These are phyloP conservation scores for Tenthredo notha DNA, from an alignment of 2,888 invertebrate genomes.

Conservation along the genomic window DNA sequence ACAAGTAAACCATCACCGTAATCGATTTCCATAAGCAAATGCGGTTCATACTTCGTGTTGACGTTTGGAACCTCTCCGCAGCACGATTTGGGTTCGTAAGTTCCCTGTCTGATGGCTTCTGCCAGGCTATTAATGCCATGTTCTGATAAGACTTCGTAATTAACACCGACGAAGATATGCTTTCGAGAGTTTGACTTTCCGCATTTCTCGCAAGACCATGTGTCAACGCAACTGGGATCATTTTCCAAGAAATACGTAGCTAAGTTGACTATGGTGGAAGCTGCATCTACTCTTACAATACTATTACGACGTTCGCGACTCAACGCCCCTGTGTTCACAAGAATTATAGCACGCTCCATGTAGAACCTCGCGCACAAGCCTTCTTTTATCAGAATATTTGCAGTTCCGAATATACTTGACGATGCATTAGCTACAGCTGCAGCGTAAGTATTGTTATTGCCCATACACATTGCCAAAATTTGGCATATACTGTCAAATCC, in stretches of 20 bases:
- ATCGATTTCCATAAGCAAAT: too few species aligned
- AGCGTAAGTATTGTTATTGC: neutral
- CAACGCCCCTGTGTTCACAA: neutral
- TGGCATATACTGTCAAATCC: slow-evolving; percentile 21
- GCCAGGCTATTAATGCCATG: too few species aligned
- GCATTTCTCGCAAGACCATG: neutral
- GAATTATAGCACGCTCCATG: slow-evolving; percentile 10
- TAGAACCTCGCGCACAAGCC: too few species aligned
- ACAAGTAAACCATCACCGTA: too few species aligned
- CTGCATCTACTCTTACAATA: neutral
- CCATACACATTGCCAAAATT: neutral
- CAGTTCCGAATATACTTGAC: neutral
- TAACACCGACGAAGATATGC: neutral
- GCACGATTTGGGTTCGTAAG: too few species aligned
- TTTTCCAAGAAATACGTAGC: neutral
- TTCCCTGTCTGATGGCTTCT: too few species aligned
- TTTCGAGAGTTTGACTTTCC: neutral
- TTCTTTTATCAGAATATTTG: neutral
- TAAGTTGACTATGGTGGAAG: neutral
- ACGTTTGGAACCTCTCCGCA: too few species aligned
- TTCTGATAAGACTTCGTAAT: too few species aligned
- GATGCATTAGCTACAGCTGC: neutral
- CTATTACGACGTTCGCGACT: neutral
- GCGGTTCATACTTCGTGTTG: too few species aligned
- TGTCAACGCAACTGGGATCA: neutral